A percentile compares a stretch with the other conserved stretches of the same genome.
These are phyloP conservation scores for Latrodectus hesperus DNA, from an alignment of 2,888 invertebrate species.

Conservation along the genomic window DNA sequence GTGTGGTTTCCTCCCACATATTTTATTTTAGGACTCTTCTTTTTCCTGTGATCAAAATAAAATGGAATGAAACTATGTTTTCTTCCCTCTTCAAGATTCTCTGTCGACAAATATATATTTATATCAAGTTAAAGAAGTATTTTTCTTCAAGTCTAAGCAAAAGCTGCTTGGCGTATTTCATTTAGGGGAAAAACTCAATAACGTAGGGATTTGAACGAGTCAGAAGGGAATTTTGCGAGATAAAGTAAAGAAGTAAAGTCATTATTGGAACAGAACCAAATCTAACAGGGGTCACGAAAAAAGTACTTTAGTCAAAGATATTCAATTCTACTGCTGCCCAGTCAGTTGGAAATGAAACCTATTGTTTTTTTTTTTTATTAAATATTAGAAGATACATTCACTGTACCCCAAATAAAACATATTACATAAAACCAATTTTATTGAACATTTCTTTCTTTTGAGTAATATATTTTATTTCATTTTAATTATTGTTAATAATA, in stretches of 20 bases:
- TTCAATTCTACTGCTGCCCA: slow-evolving; percentile 7
- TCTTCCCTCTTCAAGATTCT: slow-evolving; percentile 2
- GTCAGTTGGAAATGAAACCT: not conserved
- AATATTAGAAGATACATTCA: too few relatives aligned
- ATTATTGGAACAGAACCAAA: slow-evolving; percentile 40
- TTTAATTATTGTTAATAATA: too few relatives aligned
- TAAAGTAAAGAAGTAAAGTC: slow-evolving; percentile 45
- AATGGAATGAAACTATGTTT: slow-evolving; percentile 22
- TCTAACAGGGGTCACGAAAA: slow-evolving; percentile 30
- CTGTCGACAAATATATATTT: slow-evolving; percentile 46
- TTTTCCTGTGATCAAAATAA: not conserved
- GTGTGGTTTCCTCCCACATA: slow-evolving; percentile 46
- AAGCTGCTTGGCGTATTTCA: slow-evolving; percentile 36
- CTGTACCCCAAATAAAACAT: too few relatives aligned
- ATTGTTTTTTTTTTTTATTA: too few relatives aligned
- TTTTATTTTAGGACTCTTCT: slow-evolving; percentile 29
- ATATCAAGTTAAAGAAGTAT: slow-evolving; percentile 40
- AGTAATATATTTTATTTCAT: too few relatives aligned
- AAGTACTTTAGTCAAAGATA: not conserved
- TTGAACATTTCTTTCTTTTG: too few relatives aligned
- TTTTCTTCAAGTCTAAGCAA: slow-evolving; percentile 14
- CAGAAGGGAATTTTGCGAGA: not conserved
- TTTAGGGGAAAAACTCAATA: slow-evolving; percentile 46
- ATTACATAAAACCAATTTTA: too few relatives aligned
- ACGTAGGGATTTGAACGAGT: slow-evolving; percentile 28